These are phyloP conservation scores for Anoplius nigerrimus DNA, from an alignment of 2,888 invertebrate species.

Conservation along the genomic window DNA sequence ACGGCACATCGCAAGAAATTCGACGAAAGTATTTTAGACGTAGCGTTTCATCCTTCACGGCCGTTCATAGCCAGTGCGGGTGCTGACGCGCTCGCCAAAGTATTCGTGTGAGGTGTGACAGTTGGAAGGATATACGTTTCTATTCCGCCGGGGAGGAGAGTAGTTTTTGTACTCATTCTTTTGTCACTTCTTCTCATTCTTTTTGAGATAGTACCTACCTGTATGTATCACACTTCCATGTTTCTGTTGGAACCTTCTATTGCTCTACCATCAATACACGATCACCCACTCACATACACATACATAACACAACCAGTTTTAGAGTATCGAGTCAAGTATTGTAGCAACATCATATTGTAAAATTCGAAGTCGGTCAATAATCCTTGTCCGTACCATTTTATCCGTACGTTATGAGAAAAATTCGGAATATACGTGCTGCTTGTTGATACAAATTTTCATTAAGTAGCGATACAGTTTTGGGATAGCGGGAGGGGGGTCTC, in stretches of 20 bases:
- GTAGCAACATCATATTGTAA: conserved; percentile 65
- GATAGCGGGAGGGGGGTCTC: conserved; percentile 52
- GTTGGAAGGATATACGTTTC: conserved; percentile 54
- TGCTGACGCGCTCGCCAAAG: conserved; percentile 98
- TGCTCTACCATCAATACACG: conserved; percentile 61
- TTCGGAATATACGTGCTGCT: conserved; percentile 62
- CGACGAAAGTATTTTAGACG: conserved; percentile 99
- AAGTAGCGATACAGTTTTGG: conserved; percentile 59
- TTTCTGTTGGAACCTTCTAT: conserved; percentile 63
- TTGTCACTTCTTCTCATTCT: conserved; percentile 47
- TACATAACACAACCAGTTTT: conserved; percentile 47
- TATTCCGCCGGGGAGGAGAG: conserved; percentile 45
- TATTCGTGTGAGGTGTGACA: conserved; percentile 85
- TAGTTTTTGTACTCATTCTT: conserved; percentile 71
- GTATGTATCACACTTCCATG: conserved; percentile 71
- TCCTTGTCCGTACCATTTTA: conserved; percentile 57
- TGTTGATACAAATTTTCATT: conserved; percentile 62
- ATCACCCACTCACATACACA: too few relatives aligned
- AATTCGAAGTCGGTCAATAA: conserved; percentile 54
- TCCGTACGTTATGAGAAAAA: conserved; percentile 41
- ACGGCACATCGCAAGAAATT: conserved; percentile 99
- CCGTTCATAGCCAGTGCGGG: conserved; percentile 99
- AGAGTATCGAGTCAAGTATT: conserved; percentile 66
- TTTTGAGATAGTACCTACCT: conserved; percentile 71
- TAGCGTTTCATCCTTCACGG: conserved; percentile 99